Percentiles rank a stretch among this genome's conserved stretches.
These are phyloP conservation scores for Ivindomyrus marchei DNA, from an alignment of 2,113 vertebrate species.

Conservation along the genomic window DNA sequence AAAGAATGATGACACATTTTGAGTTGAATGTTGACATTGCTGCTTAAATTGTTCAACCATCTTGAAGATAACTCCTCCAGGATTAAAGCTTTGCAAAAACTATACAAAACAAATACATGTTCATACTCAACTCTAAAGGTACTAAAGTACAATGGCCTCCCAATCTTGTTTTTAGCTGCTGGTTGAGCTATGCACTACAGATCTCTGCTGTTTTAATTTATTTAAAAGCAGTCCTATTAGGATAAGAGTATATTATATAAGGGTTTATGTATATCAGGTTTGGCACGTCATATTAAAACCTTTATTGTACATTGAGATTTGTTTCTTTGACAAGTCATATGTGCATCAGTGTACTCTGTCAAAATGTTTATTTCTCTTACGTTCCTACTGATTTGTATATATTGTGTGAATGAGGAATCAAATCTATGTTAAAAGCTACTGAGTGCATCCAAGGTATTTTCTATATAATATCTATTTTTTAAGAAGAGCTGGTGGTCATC, in stretches of 20 bases:
- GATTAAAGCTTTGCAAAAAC: not conserved
- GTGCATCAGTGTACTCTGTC: not conserved
- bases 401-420: constrained; percentile 31
- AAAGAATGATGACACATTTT: not conserved
- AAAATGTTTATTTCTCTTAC: not conserved
- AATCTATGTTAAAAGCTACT: constrained; percentile 57
- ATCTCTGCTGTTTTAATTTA: constrained; percentile 37
- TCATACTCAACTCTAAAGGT: constrained; percentile 7
- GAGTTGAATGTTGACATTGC: not conserved
- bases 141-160: constrained; percentile 2
- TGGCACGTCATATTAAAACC: not conserved
- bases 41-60: constrained; percentile 4
- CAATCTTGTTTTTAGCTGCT: constrained; percentile 34
- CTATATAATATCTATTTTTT: constrained; percentile 54
- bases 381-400: constrained; percentile 43
- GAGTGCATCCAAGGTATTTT: constrained; percentile 48
- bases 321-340: constrained; percentile 12
- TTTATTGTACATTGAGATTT: constrained; percentile 12
- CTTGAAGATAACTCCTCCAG: not conserved
- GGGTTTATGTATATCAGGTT: constrained; percentile 25
- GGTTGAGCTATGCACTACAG: constrained; percentile 53
- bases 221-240: constrained; percentile 19
- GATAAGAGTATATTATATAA: constrained; percentile 16
- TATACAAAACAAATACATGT: not conserved
- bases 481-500: constrained; percentile 24